Base-by-base conservation (phyloP, 30 jellyfish, hydroid and myxozoan genomes). In the Turritopsis dohrnii region DNA sequence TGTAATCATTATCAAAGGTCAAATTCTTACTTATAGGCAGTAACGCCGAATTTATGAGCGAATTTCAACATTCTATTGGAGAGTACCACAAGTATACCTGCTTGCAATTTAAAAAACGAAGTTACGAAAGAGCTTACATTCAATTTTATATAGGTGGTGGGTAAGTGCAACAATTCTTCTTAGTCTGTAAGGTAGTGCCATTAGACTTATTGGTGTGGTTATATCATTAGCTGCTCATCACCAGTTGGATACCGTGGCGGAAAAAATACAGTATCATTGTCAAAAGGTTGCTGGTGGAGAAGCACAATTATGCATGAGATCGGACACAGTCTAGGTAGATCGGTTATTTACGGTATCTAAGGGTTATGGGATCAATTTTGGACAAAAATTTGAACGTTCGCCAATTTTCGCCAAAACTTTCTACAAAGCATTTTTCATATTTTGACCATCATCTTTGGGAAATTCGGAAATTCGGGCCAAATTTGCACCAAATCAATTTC, bases 81-180 rank as follows among this genome's bases (percentile, higher is more conserved):
- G 29, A 76, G 28, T 76, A 76, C 28, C 84, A 76, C 23, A 76
- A 76, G 28, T 76, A 76, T 16, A 76, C 84, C 23, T 76, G 84
- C 16, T 28, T 76, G 71, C 65, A 77, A 8, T 76, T 76, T 23
- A 41, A 41, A 13, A 41, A 41, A 13, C 5, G 60, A 41, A 41
- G 9, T 1, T 1, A 41, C 13, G 60, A 41, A 41, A 41, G 60
- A 13, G 60, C 60, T 41, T 41, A 41, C 60, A 41, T 41, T 41
- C 60, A 41, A 41, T 41, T 41, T 13, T 41, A 41, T 41, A 41
- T 1, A 41, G 60, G 60, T 41, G 60, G 60, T 1, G 60, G 60
- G 60, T 41, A 13, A 41, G 60, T 41, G 60, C 5, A 41, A 41
- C 13, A 13, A 3, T 41, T 41, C 60, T 41, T 41, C 60, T 1